phyloP scores from a whole-genome alignment of 2,888 invertebrate species.

The Itoplectis maculator region DNA sequence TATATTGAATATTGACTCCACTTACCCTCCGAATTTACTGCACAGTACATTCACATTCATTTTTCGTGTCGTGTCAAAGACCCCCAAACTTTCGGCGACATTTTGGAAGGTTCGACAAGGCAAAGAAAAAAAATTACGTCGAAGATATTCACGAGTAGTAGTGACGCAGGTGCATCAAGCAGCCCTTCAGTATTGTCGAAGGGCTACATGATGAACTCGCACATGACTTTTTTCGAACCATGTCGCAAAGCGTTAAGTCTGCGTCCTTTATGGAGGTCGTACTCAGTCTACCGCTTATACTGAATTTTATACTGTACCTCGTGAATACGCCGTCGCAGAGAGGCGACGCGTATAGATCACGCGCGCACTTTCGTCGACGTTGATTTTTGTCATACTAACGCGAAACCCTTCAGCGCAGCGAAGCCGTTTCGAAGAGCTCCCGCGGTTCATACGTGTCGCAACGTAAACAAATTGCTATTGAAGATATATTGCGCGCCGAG shows the following conservation, averaged over 20 bases:
- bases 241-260: slow-evolving; percentile 38
- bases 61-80: not conserved
- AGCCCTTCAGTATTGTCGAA: not conserved
- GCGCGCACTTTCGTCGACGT: slow-evolving; percentile 27
- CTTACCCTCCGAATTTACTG: too few species aligned
- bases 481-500: slow-evolving; percentile 49
- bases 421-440: slow-evolving; percentile 50
- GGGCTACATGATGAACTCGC: too few species aligned
- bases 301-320: not conserved
- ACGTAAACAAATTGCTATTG: slow-evolving; percentile 66
- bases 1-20: too few species aligned
- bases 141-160: too few species aligned
- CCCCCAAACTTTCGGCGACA: not conserved
- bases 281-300: not conserved
- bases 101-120: not conserved
- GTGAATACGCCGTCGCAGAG: not conserved
- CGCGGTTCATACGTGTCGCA: slow-evolving; percentile 42
- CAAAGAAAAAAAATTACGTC: not conserved
- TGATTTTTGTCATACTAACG: slow-evolving; percentile 21
- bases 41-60: not conserved
- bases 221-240: slow-evolving; percentile 21
- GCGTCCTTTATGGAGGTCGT: slow-evolving; percentile 29
- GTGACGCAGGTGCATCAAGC: slow-evolving; percentile 16
- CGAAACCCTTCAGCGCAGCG: slow-evolving; percentile 21
- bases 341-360: slow-evolving; percentile 11